phyloP scores from a whole-genome alignment of 2,888 invertebrate species.

The Drosophila basisetae region DNA sequence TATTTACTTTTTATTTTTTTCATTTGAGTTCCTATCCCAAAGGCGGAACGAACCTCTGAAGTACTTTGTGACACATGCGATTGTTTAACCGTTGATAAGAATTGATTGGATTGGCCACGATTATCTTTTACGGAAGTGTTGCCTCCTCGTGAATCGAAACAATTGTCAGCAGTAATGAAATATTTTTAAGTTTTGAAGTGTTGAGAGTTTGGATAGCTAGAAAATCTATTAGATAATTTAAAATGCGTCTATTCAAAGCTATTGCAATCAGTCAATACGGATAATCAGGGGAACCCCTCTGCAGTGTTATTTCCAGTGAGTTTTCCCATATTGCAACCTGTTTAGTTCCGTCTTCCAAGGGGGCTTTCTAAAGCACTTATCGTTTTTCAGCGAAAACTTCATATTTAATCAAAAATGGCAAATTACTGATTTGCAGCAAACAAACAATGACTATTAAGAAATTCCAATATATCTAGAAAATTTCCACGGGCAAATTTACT shows the following conservation, averaged over 20 bases:
- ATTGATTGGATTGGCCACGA: slow-evolving; percentile 15
- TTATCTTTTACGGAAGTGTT: slow-evolving; percentile 54
- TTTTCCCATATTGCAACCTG: neutral
- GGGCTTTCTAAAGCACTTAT: slow-evolving; percentile 1
- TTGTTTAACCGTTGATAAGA: slow-evolving; percentile 48
- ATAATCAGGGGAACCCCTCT: neutral
- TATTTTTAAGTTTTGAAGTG: no score
- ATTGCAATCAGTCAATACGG: neutral
- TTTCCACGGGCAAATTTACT: slow-evolving; percentile 22
- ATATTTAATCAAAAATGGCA: slow-evolving; percentile 17
- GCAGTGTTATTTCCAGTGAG: neutral
- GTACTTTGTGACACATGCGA: slow-evolving; percentile 9
- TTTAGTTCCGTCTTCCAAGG: slow-evolving; percentile 7
- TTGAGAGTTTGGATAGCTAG: neutral
- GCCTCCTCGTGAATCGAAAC: neutral
- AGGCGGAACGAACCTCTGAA: slow-evolving; percentile 16
- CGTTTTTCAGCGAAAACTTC: neutral
- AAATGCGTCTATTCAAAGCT: neutral
- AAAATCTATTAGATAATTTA: neutral
- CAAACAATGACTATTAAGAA: neutral
- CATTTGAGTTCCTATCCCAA: slow-evolving; percentile 8
- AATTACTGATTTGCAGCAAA: slow-evolving; percentile 3
- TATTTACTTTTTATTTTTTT: neutral
- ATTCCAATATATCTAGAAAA: neutral
- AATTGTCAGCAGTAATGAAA: neutral